Percentiles rank a stretch among this genome's conserved stretches.
phyloP scores from a whole-genome alignment of 2,113 vertebrate species.

The Emydocephalus ijimae region DNA sequence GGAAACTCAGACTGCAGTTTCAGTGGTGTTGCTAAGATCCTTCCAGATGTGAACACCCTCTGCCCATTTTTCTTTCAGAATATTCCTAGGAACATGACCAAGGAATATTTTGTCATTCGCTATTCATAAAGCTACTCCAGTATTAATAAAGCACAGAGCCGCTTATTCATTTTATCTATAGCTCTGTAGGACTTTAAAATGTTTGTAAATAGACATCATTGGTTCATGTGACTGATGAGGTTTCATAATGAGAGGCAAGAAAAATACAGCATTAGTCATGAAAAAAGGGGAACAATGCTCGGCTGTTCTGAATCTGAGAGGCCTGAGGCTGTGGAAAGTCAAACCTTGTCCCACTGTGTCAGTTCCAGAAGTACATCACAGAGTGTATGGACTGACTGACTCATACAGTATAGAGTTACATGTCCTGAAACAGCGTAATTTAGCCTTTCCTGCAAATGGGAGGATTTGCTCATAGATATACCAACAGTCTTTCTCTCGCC shows the following conservation, averaged over 20 bases:
- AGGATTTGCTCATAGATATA: slow-evolving; percentile 15
- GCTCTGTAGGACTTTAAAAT: too few relatives aligned
- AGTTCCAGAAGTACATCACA: slow-evolving; percentile 43
- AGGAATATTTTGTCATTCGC: too few relatives aligned
- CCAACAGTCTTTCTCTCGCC: background rate
- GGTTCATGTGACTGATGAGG: slow-evolving; percentile 62
- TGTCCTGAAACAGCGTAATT: background rate
- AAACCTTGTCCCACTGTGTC: slow-evolving; percentile 30
- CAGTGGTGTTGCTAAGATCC: background rate
- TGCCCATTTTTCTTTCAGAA: background rate
- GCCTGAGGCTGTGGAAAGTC: slow-evolving; percentile 60
- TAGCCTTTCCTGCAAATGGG: background rate
- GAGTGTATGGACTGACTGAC: slow-evolving; percentile 36
- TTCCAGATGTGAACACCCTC: background rate
- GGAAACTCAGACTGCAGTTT: background rate
- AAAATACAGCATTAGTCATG: slow-evolving; percentile 65
- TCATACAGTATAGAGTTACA: slow-evolving; percentile 23
- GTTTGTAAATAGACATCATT: too few relatives aligned
- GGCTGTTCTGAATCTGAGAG: slow-evolving; percentile 47
- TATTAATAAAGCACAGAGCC: too few relatives aligned
- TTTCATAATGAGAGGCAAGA: slow-evolving; percentile 49
- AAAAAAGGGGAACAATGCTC: slow-evolving; percentile 52
- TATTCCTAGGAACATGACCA: background rate
- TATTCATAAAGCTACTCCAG: too few relatives aligned
- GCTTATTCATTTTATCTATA: too few relatives aligned